These are phyloP conservation scores for Lagocephalus sceleratus DNA, from an alignment of 2,797 vertebrate species.

Conservation along the genomic window DNA sequence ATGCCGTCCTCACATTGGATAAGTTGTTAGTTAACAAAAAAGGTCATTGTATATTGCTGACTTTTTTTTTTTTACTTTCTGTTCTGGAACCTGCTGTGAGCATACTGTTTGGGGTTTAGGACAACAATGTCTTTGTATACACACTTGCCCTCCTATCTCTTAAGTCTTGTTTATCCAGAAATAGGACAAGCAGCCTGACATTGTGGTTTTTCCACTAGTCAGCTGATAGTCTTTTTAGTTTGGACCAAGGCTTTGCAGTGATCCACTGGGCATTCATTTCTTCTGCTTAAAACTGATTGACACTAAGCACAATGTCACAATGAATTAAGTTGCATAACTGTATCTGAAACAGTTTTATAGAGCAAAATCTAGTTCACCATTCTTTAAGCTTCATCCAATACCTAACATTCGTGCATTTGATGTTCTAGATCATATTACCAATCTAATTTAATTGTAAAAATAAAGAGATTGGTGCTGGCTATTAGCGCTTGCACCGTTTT, in stretches of 20 bases:
- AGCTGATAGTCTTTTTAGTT: constrained; percentile 42
- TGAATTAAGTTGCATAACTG: constrained; percentile 17
- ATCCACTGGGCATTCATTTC: constrained; percentile 24
- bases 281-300: constrained; percentile 35
- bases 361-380: constrained; percentile 21
- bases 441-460: constrained; percentile 27
- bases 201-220: constrained; percentile 33
- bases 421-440: constrained; percentile 25
- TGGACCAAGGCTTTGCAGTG: constrained; percentile 15
- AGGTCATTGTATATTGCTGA: constrained; percentile 67
- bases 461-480: constrained; percentile 39
- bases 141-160: constrained; percentile 56
- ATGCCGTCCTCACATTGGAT: constrained; percentile 35
- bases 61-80: constrained; percentile 28
- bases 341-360: constrained; percentile 16
- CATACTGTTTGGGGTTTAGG: constrained; percentile 47
- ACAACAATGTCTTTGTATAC: constrained; percentile 65
- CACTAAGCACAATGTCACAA: constrained; percentile 10
- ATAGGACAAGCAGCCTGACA: constrained; percentile 37
- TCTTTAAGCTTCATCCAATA: constrained; percentile 18
- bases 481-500: constrained; percentile 30
- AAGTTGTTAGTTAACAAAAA: constrained; percentile 46
- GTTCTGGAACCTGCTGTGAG: constrained; percentile 57
- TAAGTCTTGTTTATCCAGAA: constrained; percentile 66
- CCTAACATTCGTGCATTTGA: constrained; percentile 10